A percentile compares a stretch with the other conserved stretches of the same genome.
Conservation (phyloP, 2,888 invertebrate species). For the Oligia latruncula region DNA sequence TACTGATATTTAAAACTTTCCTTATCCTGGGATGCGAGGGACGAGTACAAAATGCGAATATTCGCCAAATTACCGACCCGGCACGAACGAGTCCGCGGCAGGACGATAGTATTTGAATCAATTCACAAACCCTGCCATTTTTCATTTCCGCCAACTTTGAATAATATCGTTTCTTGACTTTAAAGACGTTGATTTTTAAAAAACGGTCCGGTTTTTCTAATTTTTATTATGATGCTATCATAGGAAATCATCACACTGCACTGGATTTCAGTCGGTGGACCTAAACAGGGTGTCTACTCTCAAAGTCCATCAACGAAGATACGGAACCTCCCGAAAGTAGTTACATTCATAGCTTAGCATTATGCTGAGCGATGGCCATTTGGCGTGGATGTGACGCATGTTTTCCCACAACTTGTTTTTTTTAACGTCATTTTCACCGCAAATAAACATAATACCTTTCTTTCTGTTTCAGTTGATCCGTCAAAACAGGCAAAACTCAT, state of each 20-base stretch:
- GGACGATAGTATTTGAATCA: conserved; percentile 48
- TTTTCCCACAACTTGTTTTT: too few relatives aligned
- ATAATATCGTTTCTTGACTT: conserved; percentile 32
- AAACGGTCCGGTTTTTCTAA: not conserved
- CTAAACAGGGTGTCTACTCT: not conserved
- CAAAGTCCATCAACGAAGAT: too few relatives aligned
- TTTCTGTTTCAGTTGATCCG: too few relatives aligned
- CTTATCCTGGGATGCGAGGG: not conserved
- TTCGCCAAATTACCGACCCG: conserved; percentile 55
- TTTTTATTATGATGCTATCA: conserved; percentile 8
- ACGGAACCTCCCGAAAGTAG: too few relatives aligned
- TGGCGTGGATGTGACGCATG: too few relatives aligned
- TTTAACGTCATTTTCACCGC: too few relatives aligned
- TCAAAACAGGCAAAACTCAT: too few relatives aligned
- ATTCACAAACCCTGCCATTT: conserved; percentile 54
- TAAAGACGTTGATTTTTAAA: conserved; percentile 29
- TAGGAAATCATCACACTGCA: not conserved
- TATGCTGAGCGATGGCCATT: too few relatives aligned
- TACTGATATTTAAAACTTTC: conserved; percentile 28
- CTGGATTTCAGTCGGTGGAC: not conserved
- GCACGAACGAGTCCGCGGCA: conserved; percentile 44
- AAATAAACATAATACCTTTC: too few relatives aligned
- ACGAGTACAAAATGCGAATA: conserved; percentile 26
- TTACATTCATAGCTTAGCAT: too few relatives aligned
- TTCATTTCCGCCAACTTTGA: conserved; percentile 54